Evolutionary conservation across 2,888 invertebrate genomes (phyloP).

Genomic region (Rotaria macrura): DNA sequence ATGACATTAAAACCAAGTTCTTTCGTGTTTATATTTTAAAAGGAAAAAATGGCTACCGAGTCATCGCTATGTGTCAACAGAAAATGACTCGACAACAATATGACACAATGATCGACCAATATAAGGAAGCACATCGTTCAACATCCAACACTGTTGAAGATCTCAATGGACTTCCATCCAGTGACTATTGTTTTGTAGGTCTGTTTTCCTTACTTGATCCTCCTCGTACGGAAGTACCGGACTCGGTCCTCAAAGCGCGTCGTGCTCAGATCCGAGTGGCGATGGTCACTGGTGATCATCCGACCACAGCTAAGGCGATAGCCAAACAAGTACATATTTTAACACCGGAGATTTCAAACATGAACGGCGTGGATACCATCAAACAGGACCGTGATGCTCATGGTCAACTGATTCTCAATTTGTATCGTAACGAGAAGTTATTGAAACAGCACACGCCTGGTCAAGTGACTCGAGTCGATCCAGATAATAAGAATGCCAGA

Average conservation of each 20-base stretch:
- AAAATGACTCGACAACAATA: neutral
- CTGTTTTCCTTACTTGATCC: constrained; percentile 25
- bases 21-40: too few relatives aligned
- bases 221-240: constrained; percentile 21
- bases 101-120: neutral
- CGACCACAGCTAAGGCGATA: constrained; percentile 16
- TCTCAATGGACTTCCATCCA: neutral
- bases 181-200: constrained; percentile 24
- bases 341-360: neutral
- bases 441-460: neutral
- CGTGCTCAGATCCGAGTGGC: constrained; percentile 22
- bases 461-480: neutral
- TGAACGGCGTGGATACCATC: neutral
- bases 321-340: constrained; percentile 25
- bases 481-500: neutral
- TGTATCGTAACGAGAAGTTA: neutral
- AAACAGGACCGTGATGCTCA: neutral
- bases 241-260: constrained; percentile 19
- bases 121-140: neutral
- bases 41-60: neutral
- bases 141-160: neutral
- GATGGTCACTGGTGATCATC: constrained; percentile 27
- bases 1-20: too few relatives aligned
- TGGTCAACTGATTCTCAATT: neutral
- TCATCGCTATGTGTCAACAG: neutral